phyloP scores from a whole-genome alignment of 2,797 vertebrate species.

The Clarias laeviceps region DNA sequence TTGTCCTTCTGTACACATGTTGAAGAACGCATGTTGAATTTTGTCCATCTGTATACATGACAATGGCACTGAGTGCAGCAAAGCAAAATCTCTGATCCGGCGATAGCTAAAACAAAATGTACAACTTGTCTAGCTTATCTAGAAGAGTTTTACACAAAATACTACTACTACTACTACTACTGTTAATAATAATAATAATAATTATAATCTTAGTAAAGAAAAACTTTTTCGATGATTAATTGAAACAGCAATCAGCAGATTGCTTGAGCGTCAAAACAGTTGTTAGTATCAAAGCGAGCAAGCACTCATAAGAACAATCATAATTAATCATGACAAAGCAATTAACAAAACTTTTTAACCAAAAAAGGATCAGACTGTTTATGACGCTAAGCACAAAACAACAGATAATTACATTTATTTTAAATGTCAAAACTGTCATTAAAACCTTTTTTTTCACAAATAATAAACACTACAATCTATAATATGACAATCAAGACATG shows the following conservation, averaged over 20 bases:
- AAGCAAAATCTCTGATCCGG: not conserved
- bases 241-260: conserved; percentile 25
- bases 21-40: too few relatives aligned
- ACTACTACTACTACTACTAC: too few relatives aligned
- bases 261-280: conserved; percentile 27
- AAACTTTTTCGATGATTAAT: conserved; percentile 28
- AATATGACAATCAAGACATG: not conserved
- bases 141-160: not conserved
- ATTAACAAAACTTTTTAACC: conserved; percentile 21
- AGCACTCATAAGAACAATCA: conserved; percentile 16
- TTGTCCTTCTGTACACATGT: too few relatives aligned
- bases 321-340: conserved; percentile 33
- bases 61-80: not conserved
- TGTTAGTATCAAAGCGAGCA: conserved; percentile 22
- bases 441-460: not conserved
- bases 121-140: not conserved
- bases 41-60: not conserved
- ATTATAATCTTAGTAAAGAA: not conserved
- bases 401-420: not conserved
- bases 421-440: not conserved
- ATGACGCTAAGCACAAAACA: conserved; percentile 11
- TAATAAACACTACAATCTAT: not conserved
- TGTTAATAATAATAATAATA: not conserved
- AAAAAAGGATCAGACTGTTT: conserved; percentile 6
- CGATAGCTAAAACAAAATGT: not conserved